These are phyloP conservation scores for Spizaetus ornatus DNA, from an alignment of 2,113 vertebrate species.

Conservation along the genomic window DNA sequence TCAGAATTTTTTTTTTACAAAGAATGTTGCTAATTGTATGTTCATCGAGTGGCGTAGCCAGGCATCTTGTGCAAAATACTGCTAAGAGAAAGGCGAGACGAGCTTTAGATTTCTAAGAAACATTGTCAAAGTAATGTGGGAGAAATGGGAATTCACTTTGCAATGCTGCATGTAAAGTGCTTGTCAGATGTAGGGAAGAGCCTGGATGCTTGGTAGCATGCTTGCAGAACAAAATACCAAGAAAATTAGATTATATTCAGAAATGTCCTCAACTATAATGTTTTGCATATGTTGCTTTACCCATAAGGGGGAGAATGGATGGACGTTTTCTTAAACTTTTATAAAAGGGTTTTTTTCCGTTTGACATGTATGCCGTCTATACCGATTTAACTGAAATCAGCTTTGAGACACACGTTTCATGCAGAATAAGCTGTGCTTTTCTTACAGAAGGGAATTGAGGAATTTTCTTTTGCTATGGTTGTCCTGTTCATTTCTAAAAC, in stretches of 20 bases:
- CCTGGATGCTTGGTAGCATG: conserved; percentile 60
- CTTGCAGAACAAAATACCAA: conserved; percentile 68
- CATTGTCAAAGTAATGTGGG: not conserved
- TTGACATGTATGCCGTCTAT: not conserved
- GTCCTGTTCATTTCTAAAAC: not conserved
- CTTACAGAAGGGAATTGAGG: not conserved
- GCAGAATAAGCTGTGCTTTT: not conserved
- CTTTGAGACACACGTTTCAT: not conserved
- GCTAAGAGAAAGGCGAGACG: not conserved
- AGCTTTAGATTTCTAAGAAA: conserved; percentile 9
- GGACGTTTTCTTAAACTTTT: conserved; percentile 48
- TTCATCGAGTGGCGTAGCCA: not conserved
- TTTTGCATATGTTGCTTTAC: conserved; percentile 66
- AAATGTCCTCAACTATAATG: conserved; percentile 68
- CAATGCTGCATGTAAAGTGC: not conserved
- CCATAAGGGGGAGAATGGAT: conserved; percentile 43
- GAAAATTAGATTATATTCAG: conserved; percentile 71
- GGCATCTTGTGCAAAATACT: not conserved
- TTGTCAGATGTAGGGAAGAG: conserved; percentile 52
- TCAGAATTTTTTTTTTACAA: not conserved
- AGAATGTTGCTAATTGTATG: not conserved
- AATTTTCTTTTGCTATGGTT: not conserved
- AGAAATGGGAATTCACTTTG: conserved; percentile 23
- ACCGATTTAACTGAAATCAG: not conserved
- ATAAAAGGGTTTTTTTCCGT: not conserved